phyloP scores from a whole-genome alignment of 2,113 vertebrate species.

The Rhabdomys dilectus region DNA sequence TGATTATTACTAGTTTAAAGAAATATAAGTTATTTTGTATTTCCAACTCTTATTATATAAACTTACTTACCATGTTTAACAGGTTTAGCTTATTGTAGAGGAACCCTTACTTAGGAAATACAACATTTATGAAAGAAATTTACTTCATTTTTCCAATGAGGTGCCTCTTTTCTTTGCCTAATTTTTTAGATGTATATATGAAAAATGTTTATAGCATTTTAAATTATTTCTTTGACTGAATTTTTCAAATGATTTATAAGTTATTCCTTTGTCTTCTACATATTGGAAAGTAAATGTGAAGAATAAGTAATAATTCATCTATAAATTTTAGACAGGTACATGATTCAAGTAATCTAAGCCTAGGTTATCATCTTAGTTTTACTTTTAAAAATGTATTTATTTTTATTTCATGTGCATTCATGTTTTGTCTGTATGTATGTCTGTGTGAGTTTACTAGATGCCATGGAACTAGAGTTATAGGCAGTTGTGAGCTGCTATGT shows the following conservation, averaged over 20 bases:
- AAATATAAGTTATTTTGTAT: background rate
- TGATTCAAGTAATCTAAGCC: background rate
- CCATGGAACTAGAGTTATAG: background rate
- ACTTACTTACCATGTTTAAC: background rate
- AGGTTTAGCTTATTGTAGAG: background rate
- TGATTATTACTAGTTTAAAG: background rate
- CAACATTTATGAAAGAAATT: background rate
- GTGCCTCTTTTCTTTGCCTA: background rate
- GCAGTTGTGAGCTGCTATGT: background rate
- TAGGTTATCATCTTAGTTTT: background rate
- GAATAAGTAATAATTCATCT: background rate
- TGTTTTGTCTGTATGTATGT: background rate
- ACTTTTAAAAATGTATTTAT: background rate
- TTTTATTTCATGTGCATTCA: background rate
- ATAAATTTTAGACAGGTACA: background rate
- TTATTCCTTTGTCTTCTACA: background rate
- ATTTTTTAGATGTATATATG: background rate
- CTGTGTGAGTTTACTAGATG: background rate
- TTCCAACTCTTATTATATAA: background rate
- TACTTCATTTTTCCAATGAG: background rate
- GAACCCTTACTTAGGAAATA: background rate
- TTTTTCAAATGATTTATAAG: background rate
- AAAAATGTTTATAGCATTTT: background rate
- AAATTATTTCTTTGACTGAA: background rate
- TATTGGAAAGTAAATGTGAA: background rate